Evolutionary conservation across 2,797 vertebrate genomes (phyloP).

Genomic region (Eospalax fontanierii): DNA sequence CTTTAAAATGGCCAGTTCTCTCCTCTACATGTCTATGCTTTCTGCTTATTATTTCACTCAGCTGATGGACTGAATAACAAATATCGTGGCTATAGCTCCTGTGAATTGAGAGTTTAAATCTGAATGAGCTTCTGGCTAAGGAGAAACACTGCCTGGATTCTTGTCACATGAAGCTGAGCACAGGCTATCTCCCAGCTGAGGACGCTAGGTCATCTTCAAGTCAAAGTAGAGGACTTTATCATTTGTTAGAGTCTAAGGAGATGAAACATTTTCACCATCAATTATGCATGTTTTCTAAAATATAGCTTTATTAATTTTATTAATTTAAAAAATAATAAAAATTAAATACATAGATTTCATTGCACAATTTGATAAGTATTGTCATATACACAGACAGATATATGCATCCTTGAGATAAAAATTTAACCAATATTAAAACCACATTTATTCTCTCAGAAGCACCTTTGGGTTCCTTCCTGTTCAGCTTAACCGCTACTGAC

Average conservation of each 20-base stretch:
- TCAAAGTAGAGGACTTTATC: background rate
- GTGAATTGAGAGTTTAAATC: background rate
- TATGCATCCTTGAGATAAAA: background rate
- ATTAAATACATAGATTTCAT: background rate
- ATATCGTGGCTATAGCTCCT: background rate
- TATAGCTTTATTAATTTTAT: background rate
- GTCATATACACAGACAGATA: background rate
- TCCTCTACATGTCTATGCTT: background rate
- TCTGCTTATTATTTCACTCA: background rate
- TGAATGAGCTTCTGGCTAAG: background rate
- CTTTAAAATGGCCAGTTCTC: too few relatives aligned
- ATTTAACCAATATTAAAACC: too few relatives aligned
- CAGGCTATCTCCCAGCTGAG: background rate
- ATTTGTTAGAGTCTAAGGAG: background rate
- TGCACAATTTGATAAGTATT: background rate
- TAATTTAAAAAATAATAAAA: conserved; percentile 3
- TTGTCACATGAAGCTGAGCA: background rate
- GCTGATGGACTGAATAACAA: background rate
- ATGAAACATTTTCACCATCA: background rate
- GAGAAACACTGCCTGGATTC: background rate
- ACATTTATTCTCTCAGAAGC: background rate
- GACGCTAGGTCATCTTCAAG: background rate
- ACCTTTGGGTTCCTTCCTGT: background rate
- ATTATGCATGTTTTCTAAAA: background rate
- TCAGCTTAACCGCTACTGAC: background rate